Base-by-base conservation (phyloP, 2,797 vertebrate species). In the Anniella stebbinsi region DNA sequence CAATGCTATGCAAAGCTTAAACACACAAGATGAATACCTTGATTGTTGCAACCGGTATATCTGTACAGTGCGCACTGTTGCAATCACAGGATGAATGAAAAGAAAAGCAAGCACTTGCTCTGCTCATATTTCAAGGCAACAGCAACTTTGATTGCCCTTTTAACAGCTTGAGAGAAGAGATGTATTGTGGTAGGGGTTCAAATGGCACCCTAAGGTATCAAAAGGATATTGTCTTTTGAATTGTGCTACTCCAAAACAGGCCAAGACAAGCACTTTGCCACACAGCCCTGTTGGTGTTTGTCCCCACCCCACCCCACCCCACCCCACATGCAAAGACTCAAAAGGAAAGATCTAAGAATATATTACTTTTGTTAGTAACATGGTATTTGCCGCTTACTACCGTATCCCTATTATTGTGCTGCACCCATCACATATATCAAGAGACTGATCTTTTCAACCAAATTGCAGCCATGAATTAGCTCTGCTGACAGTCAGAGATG, bases 101-200 rank as follows among this genome's bases (percentile, higher is more conserved):
- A 33, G n/a, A 5, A 30, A n/a, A 77, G 91, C 81, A 88, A 28
- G 2, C 28, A 75, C 60, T 90, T 28, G 80, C 80, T 63, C 70
- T 7, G 80, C 41, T 89, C 73, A 81, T 54, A 92, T 90, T 93
- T 94, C 80, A 94, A 94, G 6, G 80, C 90, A 94, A 63, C 54
- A 0, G 21, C 77, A 90, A 10, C 84, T 73, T 80, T 90, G 80
- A 92, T 76, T 88, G 30, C 76, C 57, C 13, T 90, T 89, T 93
- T 92, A 94, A 66, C 89, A 84, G 33, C 6, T 75, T 93, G 63
- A 1, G 88, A 92, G 70, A n/a, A 25, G 8, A 0, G 92, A 92
- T 78, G 67, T 0, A 33, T 90, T 87, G 25, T 89, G 12, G 36
- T 30, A 69, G 84, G 89, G 87, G 85, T 66, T 86, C 87, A 91